Conservation (phyloP, 2,888 invertebrate genomes). For the Sympetrum striolatum region DNA sequence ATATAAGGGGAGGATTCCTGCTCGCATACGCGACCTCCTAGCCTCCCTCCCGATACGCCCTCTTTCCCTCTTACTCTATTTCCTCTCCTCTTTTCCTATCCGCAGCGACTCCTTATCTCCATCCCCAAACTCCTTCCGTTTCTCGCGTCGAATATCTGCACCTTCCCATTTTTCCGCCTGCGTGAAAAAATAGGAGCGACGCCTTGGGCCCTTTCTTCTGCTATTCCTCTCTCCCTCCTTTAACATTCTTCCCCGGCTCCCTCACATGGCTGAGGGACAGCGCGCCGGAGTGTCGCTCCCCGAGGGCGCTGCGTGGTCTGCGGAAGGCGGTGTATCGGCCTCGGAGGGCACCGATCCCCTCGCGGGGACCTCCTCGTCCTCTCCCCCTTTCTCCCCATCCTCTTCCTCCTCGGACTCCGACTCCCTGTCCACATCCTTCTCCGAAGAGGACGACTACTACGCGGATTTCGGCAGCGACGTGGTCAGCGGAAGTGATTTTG, state of each 20-base stretch:
- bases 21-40: not conserved
- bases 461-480: slow-evolving; percentile 28
- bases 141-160: not conserved
- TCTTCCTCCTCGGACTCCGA: not conserved
- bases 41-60: not conserved
- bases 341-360: not conserved
- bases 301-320: not conserved
- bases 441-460: not conserved
- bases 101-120: not conserved
- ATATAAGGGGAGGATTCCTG: not conserved
- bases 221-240: not conserved
- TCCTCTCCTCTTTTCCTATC: not conserved
- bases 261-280: not conserved
- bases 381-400: not conserved
- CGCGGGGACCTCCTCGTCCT: not conserved
- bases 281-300: not conserved
- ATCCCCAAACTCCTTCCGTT: not conserved
- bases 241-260: not conserved
- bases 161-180: not conserved
- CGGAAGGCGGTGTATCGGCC: not conserved
- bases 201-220: not conserved
- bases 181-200: not conserved
- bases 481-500: slow-evolving; percentile 20
- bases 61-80: not conserved
- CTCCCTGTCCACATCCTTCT: not conserved